A percentile compares a stretch with the other conserved stretches of the same genome.
Evolutionary conservation across 2,888 invertebrate species (phyloP).

Genomic region (Acronicta alni): DNA sequence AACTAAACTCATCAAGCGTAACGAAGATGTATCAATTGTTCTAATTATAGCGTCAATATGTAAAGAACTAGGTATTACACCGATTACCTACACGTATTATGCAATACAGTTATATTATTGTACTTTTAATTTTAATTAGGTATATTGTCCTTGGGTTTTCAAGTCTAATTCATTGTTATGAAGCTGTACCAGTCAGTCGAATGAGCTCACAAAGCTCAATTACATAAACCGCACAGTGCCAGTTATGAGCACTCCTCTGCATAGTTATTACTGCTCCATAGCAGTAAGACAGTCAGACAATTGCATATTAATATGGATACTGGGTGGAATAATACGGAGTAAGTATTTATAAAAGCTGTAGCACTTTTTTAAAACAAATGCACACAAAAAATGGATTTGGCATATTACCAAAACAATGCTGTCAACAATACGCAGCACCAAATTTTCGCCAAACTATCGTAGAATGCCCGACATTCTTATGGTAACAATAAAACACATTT

Average conservation of each 20-base stretch:
- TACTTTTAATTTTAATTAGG: background rate
- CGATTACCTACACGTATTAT: background rate
- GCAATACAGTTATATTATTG: background rate
- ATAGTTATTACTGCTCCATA: conserved; percentile 11
- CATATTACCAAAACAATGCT: conserved; percentile 54
- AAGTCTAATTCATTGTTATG: conserved; percentile 1
- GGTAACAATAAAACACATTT: conserved; percentile 5
- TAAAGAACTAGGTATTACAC: background rate
- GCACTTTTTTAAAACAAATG: conserved; percentile 17
- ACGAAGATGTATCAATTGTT: background rate
- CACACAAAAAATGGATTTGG: conserved; percentile 47
- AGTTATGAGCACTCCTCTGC: conserved; percentile 13
- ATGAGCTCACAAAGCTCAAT: conserved; percentile 24
- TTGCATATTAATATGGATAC: conserved; percentile 12
- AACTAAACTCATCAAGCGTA: background rate
- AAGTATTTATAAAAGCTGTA: conserved; percentile 17
- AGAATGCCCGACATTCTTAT: conserved; percentile 19
- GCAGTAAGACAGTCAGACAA: conserved; percentile 17
- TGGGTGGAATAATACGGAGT: conserved; percentile 5
- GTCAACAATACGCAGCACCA: conserved; percentile 40
- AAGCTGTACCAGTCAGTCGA: background rate
- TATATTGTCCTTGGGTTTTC: background rate
- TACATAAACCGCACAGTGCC: conserved; percentile 15
- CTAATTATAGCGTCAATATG: conserved; percentile 4
- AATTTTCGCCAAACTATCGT: conserved; percentile 29